phyloP scores from a whole-genome alignment of 1,140 invertebrate species.

The Drosophila arizonae region DNA sequence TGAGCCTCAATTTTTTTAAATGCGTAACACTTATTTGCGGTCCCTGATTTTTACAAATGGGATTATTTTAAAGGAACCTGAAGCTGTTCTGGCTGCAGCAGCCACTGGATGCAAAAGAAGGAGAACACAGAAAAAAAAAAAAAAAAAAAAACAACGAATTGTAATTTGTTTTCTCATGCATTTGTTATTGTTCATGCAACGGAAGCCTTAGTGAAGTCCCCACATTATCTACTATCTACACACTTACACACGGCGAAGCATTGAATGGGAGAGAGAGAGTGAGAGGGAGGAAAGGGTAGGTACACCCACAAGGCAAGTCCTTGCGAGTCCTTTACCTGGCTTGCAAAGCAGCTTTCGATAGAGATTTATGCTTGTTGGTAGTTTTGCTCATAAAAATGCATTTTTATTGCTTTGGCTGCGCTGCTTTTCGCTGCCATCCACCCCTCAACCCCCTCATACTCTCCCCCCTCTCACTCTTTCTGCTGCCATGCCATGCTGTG shows the following conservation, averaged over 20 bases:
- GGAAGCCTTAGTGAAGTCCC: constrained; percentile 75
- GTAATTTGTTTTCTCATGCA: constrained; percentile 81
- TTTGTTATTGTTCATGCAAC: constrained; percentile 75
- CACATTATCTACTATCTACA: constrained; percentile 75
- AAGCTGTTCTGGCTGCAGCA: constrained; percentile 1
- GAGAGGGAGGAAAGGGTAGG: background rate
- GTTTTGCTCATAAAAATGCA: constrained; percentile 82
- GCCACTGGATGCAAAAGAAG: background rate
- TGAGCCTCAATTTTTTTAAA: too few relatives aligned
- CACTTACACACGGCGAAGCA: constrained; percentile 5
- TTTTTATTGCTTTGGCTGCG: constrained; percentile 75
- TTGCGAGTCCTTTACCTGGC: constrained; percentile 34
- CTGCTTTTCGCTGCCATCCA: constrained; percentile 53
- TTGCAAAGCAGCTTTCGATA: constrained; percentile 80
- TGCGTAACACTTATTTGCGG: too few relatives aligned
- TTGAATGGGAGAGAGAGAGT: background rate
- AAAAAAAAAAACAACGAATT: constrained; percentile 56
- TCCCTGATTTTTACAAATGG: constrained; percentile 82
- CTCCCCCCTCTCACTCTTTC: background rate
- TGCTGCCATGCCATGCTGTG: constrained; percentile 16
- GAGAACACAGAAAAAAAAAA: background rate
- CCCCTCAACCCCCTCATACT: background rate
- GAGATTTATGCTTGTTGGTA: constrained; percentile 81
- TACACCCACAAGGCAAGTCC: constrained; percentile 14
- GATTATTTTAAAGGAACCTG: constrained; percentile 68